A percentile compares a stretch with the other conserved stretches of the same genome.
phyloP scores from a whole-genome alignment of 2,888 invertebrate species.

The Microchrysa polita region DNA sequence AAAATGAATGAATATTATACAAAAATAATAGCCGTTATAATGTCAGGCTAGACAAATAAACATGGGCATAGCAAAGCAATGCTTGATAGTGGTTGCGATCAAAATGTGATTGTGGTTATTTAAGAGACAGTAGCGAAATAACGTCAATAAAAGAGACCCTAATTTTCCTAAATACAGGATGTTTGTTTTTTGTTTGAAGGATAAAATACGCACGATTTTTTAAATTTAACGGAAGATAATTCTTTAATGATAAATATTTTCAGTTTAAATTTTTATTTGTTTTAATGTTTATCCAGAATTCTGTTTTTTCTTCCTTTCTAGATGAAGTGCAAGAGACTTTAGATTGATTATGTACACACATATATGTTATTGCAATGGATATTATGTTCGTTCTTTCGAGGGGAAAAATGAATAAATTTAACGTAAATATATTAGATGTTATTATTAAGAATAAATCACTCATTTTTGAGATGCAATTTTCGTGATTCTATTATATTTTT shows the following conservation, averaged over 20 bases:
- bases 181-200: slow-evolving; percentile 25
- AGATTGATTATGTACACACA: not conserved
- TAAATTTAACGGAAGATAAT: not conserved
- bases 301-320: not conserved
- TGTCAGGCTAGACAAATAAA: slow-evolving; percentile 31
- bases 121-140: slow-evolving; percentile 9
- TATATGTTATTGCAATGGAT: slow-evolving; percentile 27
- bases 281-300: not conserved
- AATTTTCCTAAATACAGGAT: slow-evolving; percentile 13
- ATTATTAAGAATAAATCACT: not conserved
- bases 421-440: not conserved
- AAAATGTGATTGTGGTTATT: slow-evolving; percentile 41
- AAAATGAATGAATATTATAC: slow-evolving; percentile 9
- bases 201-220: slow-evolving; percentile 31
- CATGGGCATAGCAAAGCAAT: slow-evolving; percentile 1
- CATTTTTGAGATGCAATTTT: slow-evolving; percentile 5
- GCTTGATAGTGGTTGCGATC: not conserved
- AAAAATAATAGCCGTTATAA: slow-evolving; percentile 31
- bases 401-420: not conserved
- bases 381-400: slow-evolving; percentile 25
- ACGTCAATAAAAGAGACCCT: slow-evolving; percentile 2
- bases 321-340: slow-evolving; percentile 22
- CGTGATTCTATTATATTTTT: slow-evolving; percentile 30
- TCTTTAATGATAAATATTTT: not conserved
- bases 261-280: not conserved